phyloP scores from a whole-genome alignment of 2,113 vertebrate species.

The Malurus cyaneus region DNA sequence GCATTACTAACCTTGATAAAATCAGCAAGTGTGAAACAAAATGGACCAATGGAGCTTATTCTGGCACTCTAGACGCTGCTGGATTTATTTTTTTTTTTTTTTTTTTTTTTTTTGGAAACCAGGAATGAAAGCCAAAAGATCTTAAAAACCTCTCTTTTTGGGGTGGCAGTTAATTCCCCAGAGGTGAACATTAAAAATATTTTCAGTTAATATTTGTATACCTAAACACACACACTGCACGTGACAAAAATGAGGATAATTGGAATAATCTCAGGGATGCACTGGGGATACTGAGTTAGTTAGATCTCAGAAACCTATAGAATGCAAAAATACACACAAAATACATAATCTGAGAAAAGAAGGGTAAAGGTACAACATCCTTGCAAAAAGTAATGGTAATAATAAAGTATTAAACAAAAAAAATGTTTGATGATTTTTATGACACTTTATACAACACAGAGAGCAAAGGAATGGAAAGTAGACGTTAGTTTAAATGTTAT shows the following conservation, averaged over 20 bases:
- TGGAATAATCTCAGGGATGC: neutral
- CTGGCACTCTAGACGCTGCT: neutral
- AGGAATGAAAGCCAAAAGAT: neutral
- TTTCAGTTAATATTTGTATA: neutral
- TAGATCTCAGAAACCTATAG: neutral
- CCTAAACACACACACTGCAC: neutral
- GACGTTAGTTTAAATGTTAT: neutral
- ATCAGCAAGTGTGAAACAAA: neutral
- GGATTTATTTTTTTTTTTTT: no score
- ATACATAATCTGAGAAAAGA: neutral
- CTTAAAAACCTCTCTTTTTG: neutral
- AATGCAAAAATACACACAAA: neutral
- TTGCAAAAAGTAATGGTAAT: neutral
- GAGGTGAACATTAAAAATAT: neutral
- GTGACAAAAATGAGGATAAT: neutral
- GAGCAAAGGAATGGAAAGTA: neutral
- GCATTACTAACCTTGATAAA: neutral
- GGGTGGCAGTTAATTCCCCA: neutral
- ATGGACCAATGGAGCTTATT: neutral
- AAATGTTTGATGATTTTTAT: neutral
- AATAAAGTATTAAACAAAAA: neutral
- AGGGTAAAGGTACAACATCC: neutral
- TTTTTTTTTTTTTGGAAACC: neutral
- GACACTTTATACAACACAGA: neutral
- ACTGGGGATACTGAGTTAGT: neutral